Conservation (phyloP, 2,113 vertebrate species). For the Orthonyx spaldingii region DNA sequence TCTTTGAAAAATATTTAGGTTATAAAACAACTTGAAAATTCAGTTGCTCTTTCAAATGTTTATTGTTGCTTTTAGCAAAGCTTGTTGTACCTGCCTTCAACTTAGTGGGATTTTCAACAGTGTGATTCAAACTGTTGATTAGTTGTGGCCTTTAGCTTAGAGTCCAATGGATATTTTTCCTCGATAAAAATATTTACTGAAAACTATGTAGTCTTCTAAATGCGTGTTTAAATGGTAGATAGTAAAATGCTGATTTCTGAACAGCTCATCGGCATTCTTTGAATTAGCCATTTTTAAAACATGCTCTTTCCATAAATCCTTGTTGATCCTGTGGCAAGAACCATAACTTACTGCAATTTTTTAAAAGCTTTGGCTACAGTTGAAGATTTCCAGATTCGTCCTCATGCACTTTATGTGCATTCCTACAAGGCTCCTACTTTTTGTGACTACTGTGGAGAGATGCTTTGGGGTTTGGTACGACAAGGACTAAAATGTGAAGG, state of each 20-base stretch:
- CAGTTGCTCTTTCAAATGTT: neutral
- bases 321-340: conserved; percentile 8
- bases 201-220: neutral
- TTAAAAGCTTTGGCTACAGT: conserved; percentile 91
- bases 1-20: neutral
- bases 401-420: conserved; percentile 95
- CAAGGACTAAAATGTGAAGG: conserved; percentile 99
- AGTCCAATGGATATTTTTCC: neutral
- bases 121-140: neutral
- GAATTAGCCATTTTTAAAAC: neutral
- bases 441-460: conserved; percentile 99
- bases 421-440: conserved; percentile 99
- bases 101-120: neutral
- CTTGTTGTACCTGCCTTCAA: neutral
- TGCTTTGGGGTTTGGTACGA: conserved; percentile 98
- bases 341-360: conserved; percentile 35
- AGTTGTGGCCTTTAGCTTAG: neutral
- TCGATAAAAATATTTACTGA: neutral
- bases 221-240: neutral
- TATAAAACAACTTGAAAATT: neutral
- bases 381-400: conserved; percentile 98
- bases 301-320: neutral
- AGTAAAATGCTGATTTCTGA: neutral
- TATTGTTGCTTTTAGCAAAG: neutral
- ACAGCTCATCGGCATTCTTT: neutral